Conservation (phyloP, 1,140 invertebrate genomes). For the Meteorus sp. region DNA sequence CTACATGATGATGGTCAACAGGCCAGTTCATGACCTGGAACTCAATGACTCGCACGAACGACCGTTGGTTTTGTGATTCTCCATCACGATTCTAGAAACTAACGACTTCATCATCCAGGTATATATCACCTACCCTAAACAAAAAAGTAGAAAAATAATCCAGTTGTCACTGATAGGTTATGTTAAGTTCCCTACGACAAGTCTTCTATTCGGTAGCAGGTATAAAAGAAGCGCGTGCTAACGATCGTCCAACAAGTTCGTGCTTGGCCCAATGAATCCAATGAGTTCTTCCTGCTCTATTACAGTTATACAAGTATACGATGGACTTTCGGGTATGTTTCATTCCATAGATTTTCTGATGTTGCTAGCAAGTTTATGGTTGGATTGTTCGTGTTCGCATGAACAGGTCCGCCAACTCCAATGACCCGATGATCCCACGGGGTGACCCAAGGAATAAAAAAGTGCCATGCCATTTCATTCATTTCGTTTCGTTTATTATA, state of each 20-base stretch:
- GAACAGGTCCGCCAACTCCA: conserved; percentile 21
- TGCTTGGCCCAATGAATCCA: neutral
- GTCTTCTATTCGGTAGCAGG: neutral
- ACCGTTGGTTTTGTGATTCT: conserved; percentile 5
- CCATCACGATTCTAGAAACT: conserved; percentile 22
- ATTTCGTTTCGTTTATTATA: conserved; percentile 21
- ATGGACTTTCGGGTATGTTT: no score
- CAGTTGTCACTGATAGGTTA: conserved; percentile 20
- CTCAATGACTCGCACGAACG: conserved; percentile 16
- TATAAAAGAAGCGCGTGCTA: conserved; percentile 21
- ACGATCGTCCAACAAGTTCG: conserved; percentile 13
- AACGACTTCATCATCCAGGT: conserved; percentile 26
- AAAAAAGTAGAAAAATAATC: no score
- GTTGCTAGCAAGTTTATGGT: conserved; percentile 18
- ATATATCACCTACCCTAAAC: no score
- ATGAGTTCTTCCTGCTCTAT: conserved; percentile 8
- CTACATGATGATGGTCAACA: conserved; percentile 25
- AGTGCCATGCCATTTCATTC: conserved; percentile 13
- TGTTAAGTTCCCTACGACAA: conserved; percentile 10
- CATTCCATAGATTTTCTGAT: conserved; percentile 12
- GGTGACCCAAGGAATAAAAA: conserved; percentile 2
- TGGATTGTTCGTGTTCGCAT: conserved; percentile 15
- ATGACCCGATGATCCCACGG: conserved; percentile 29
- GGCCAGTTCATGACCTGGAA: conserved; percentile 24
- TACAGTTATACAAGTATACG: neutral